Evolutionary conservation across 1,140 invertebrate genomes (phyloP), one percentile per base, ranked within the genome.

Genomic region (Apocrypta bakeri): DNA sequence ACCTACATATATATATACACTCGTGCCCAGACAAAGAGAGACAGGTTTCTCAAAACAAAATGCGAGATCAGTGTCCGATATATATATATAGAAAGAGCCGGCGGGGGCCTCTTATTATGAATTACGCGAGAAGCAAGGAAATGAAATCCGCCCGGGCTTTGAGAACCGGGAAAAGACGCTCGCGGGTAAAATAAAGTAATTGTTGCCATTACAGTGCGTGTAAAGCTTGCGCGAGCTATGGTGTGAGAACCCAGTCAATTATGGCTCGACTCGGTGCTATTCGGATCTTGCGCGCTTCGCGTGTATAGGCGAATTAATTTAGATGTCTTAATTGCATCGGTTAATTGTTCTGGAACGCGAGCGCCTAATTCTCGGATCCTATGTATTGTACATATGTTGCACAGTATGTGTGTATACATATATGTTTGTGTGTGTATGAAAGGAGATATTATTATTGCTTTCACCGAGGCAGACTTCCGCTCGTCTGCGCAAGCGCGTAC

Each of bases 171-270:
- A 90, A 87, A 85, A 90, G 82, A 85, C 76, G 86, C 78, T 64
- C 42, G 56, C 68, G 82, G 71, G 87, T 89, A 89, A 91, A 92
- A 91, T 90, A 89, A 91, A 91, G 89, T 91, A 91, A 91, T 92
- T 90, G 91, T 90, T 89, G 88, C 89, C 85, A 91, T 91, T 91
- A 92, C 85, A 83, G 84, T 80, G 84, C 82, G 84, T 84, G 84
- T 86, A 87, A 83, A 86, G 72, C 40, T 81, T 25, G 25, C 21
- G 81, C 72, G 84, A 79, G 68, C 1, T 27, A 56, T 48, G 84
- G 83, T 90, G 90, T 92, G 91, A 92, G 91, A 91, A 92, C 86
- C 87, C 88, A 86, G 86, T 90, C 90, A 92, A 92, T 92, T 92
- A 92, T 77, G 14, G 12, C n/a, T 88, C 86, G 85, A 74, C n/a